Evolutionary conservation across 2,113 vertebrate species (phyloP).

Genomic region (cattle (Bos taurus)): ARS-UCD2.0 NC_037342.1:4319501-4320000

Average conservation of each 20-base stretch:
- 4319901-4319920: too few relatives aligned
- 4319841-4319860: not conserved
- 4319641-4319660: not conserved
- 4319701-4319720: too few relatives aligned
- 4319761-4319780: not conserved
- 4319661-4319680: too few relatives aligned
- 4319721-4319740: not conserved
- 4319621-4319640: not conserved
- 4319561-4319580: not conserved
- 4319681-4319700: too few relatives aligned
- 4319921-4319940: too few relatives aligned
- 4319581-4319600: not conserved
- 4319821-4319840: not conserved
- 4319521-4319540: not conserved
- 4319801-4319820: not conserved
- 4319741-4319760: not conserved
- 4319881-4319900: too few relatives aligned
- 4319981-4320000: too few relatives aligned
- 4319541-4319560: not conserved
- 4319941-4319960: too few relatives aligned
- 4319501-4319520: not conserved
- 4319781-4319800: rapidly evolving
- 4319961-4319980: too few relatives aligned
- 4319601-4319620: not conserved
- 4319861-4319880: too few relatives aligned